These are phyloP conservation scores for Plodia interpunctella DNA, from an alignment of 1,140 invertebrate genomes.

Conservation along the genomic window DNA sequence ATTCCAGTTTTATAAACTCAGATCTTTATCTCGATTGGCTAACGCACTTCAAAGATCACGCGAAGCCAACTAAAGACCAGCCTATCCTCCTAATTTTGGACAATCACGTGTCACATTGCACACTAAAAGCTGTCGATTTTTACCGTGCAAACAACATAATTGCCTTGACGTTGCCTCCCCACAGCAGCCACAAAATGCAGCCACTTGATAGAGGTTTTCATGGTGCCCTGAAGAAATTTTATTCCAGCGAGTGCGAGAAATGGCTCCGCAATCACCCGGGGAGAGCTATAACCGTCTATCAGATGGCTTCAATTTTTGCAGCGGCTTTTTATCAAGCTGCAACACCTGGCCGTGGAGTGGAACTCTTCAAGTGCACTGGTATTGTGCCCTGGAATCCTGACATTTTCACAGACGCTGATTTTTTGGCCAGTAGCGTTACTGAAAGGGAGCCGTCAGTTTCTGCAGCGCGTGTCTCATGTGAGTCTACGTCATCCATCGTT, in stretches of 20 bases:
- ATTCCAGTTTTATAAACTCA: conserved; percentile 37
- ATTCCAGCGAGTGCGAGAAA: conserved; percentile 22
- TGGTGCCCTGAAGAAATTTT: conserved; percentile 15
- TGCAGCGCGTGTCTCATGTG: too few species aligned
- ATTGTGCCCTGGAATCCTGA: too few species aligned
- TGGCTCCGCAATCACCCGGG: conserved; percentile 20
- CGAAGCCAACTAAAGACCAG: conserved; percentile 27
- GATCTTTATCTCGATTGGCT: conserved; percentile 39
- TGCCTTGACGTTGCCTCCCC: conserved; percentile 61
- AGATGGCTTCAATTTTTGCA: too few species aligned
- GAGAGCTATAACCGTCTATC: conserved; percentile 18
- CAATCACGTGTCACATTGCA: conserved; percentile 42
- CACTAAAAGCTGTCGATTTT: conserved; percentile 21
- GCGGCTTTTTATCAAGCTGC: too few species aligned
- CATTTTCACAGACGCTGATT: too few species aligned
- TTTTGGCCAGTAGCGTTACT: too few species aligned
- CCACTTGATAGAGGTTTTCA: conserved; percentile 47
- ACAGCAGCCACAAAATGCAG: conserved; percentile 49
- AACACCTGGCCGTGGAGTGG: too few species aligned
- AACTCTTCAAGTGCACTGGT: too few species aligned
- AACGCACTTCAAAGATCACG: conserved; percentile 51
- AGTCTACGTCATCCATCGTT: too few species aligned
- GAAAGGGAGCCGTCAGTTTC: too few species aligned
- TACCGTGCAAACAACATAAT: conserved; percentile 37
- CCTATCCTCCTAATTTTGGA: conserved; percentile 40